Evolutionary conservation across 2,113 vertebrate species (phyloP).

Genomic region (Athene noctua): DNA sequence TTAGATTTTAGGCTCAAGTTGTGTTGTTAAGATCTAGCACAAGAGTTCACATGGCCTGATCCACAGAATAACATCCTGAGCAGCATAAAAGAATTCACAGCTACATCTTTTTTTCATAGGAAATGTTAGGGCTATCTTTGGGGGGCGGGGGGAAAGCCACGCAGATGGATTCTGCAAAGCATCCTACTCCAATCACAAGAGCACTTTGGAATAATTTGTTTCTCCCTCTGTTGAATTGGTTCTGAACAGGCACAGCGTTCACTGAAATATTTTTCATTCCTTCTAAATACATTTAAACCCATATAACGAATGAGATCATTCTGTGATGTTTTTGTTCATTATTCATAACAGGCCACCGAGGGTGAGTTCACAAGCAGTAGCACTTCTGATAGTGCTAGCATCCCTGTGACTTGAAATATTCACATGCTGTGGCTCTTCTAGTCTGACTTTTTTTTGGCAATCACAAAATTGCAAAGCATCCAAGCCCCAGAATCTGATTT

Average conservation of each 20-base stretch:
- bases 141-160: neutral
- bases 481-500: neutral
- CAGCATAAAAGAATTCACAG: neutral
- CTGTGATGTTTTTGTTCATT: neutral
- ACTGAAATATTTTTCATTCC: neutral
- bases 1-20: neutral
- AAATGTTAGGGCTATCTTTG: neutral
- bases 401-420: neutral
- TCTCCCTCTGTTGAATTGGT: neutral
- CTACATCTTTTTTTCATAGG: neutral
- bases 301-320: neutral
- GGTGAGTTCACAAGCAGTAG: neutral
- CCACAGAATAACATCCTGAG: neutral
- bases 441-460: neutral
- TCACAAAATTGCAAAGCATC: neutral
- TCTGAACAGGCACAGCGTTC: neutral
- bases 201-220: neutral
- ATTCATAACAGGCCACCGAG: neutral
- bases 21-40: neutral
- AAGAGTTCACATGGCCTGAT: neutral
- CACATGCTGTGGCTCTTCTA: neutral
- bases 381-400: neutral
- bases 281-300: neutral
- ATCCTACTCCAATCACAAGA: neutral
- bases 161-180: neutral